Conservation (phyloP, 1,140 invertebrate genomes). For the Homalodisca vitripennis region DNA sequence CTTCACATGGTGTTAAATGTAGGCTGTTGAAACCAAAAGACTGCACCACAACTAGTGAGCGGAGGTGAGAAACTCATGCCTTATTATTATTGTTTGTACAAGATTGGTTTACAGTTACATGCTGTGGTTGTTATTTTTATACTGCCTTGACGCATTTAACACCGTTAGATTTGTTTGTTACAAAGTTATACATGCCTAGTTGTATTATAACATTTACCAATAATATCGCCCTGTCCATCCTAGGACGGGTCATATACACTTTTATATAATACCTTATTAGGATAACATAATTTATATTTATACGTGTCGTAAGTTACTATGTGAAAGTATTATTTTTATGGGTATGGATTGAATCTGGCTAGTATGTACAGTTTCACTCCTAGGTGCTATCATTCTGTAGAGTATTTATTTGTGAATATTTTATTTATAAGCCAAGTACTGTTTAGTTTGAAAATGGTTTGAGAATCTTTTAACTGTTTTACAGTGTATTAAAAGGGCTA, state of each 20-base stretch:
- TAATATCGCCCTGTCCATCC: background rate
- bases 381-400: too few relatives aligned
- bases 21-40: too few relatives aligned
- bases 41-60: background rate
- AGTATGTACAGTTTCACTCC: too few relatives aligned
- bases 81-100: slow-evolving; percentile 6
- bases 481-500: too few relatives aligned
- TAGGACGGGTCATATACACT: slow-evolving; percentile 3
- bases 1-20: too few relatives aligned
- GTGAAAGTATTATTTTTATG: background rate
- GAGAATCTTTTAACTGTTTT: too few relatives aligned
- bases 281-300: background rate
- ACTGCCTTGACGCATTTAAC: slow-evolving; percentile 13
- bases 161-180: slow-evolving; percentile 1
- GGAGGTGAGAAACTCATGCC: background rate
- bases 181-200: slow-evolving; percentile 18
- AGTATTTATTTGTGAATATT: too few relatives aligned
- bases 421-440: too few relatives aligned
- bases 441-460: too few relatives aligned
- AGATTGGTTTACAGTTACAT: background rate
- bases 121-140: slow-evolving; percentile 24
- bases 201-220: slow-evolving; percentile 11
- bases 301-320: background rate
- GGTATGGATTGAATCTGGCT: too few relatives aligned
- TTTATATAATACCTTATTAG: slow-evolving; percentile 18